Conservation (phyloP, 2,113 vertebrate species). For the Vombatus ursinus region DNA sequence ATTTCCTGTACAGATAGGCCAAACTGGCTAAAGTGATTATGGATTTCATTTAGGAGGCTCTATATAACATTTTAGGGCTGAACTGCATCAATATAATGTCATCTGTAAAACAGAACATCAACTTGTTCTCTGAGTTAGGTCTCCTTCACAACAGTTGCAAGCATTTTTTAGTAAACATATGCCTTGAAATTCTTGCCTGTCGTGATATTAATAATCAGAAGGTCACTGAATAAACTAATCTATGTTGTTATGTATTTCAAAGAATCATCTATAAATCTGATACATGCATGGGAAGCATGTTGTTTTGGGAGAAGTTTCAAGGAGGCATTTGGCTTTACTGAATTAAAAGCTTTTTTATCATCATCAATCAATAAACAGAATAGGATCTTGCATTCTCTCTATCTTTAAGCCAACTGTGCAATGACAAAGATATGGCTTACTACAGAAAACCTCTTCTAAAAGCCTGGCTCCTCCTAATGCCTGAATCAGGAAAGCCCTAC, state of each 20-base stretch:
- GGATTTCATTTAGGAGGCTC: background rate
- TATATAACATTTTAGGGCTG: background rate
- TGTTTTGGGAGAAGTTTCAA: background rate
- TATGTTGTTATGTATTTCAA: background rate
- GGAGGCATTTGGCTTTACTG: background rate
- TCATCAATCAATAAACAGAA: background rate
- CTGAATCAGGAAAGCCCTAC: background rate
- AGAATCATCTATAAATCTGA: background rate
- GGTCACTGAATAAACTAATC: background rate
- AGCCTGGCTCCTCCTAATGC: background rate
- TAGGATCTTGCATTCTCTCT: background rate
- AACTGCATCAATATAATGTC: background rate
- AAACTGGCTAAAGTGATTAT: background rate
- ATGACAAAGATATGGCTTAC: background rate
- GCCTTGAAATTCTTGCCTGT: background rate
- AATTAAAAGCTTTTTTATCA: background rate
- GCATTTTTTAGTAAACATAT: background rate
- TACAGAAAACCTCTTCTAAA: background rate
- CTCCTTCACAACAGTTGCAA: background rate
- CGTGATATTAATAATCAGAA: background rate
- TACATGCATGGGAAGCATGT: background rate
- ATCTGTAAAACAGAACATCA: background rate
- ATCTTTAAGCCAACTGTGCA: background rate
- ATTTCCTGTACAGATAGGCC: background rate
- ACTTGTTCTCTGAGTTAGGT: background rate